These are phyloP conservation scores for Sipha maydis DNA, from an alignment of 2,888 invertebrate genomes.

Conservation along the genomic window DNA sequence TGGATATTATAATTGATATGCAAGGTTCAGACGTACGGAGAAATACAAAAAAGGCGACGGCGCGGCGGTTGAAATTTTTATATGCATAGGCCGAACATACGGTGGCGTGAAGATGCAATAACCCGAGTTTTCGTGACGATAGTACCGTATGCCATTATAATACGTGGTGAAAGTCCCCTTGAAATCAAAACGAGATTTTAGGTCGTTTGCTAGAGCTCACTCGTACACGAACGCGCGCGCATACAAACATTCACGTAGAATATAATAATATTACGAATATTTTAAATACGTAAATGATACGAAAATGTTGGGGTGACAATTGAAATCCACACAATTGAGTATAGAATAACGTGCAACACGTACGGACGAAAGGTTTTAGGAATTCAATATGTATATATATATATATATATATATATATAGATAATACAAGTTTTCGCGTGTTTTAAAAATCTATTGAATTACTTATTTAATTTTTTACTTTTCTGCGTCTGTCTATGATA, in stretches of 20 bases:
- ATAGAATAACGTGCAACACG: too few relatives aligned
- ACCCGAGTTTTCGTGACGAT: neutral
- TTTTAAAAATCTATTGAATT: too few relatives aligned
- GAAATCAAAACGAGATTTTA: constrained; percentile 44
- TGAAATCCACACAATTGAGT: neutral
- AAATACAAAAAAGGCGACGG: too few relatives aligned
- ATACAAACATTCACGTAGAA: neutral
- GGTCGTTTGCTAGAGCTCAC: neutral
- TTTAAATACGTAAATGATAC: too few relatives aligned
- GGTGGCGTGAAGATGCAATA: neutral
- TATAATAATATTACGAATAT: neutral
- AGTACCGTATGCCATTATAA: neutral
- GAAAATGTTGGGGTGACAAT: neutral
- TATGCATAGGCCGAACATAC: neutral
- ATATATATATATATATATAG: too few relatives aligned
- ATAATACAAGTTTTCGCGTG: too few relatives aligned
- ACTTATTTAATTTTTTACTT: too few relatives aligned
- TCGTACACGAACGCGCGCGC: neutral
- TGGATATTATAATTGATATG: too few relatives aligned
- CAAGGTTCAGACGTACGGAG: too few relatives aligned
- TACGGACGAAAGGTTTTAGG: neutral
- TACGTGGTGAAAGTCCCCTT: constrained; percentile 45
- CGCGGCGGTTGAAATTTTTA: too few relatives aligned
- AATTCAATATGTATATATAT: neutral
- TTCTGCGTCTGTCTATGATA: too few relatives aligned